A percentile compares a stretch with the other conserved stretches of the same genome.
Evolutionary conservation across 92 coral and sea anemone genomes (phyloP).

Genomic region (Bergia sp.): DNA sequence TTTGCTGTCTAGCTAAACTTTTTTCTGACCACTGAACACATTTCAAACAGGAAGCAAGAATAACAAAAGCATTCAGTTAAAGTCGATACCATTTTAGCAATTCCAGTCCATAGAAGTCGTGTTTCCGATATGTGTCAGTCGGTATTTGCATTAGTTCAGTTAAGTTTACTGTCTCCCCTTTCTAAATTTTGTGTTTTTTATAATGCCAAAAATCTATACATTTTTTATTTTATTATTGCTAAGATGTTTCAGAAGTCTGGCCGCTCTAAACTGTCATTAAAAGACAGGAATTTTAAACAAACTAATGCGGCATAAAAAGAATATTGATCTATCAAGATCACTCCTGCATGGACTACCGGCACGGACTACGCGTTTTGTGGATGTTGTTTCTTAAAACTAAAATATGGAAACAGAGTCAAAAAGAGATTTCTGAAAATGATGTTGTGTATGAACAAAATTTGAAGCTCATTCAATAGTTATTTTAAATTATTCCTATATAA

Average conservation of each 20-base stretch:
- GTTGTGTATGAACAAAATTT: not conserved
- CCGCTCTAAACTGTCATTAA: conserved; percentile 1
- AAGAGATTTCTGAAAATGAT: not conserved
- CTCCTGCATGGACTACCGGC: not conserved
- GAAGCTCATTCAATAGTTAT: too few species aligned
- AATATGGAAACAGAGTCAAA: not conserved
- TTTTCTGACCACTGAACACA: not conserved
- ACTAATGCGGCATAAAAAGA: not conserved
- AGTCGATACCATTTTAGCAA: not conserved
- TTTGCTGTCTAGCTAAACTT: not conserved
- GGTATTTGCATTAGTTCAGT: not conserved
- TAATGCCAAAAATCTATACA: not conserved
- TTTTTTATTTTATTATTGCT: not conserved
- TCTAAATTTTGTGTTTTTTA: too few species aligned
- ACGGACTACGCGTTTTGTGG: not conserved
- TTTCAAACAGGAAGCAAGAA: conserved; percentile 8
- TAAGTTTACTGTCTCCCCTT: not conserved
- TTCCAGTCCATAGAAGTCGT: not conserved
- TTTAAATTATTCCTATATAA: not conserved
- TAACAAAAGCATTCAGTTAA: not conserved
- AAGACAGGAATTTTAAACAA: not conserved
- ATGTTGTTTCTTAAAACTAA: not conserved
- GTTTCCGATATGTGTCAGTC: not conserved
- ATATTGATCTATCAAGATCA: not conserved
- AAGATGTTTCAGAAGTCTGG: not conserved